Conservation (phyloP, 2,797 vertebrate species). For the Pseudochromis fuscus region DNA sequence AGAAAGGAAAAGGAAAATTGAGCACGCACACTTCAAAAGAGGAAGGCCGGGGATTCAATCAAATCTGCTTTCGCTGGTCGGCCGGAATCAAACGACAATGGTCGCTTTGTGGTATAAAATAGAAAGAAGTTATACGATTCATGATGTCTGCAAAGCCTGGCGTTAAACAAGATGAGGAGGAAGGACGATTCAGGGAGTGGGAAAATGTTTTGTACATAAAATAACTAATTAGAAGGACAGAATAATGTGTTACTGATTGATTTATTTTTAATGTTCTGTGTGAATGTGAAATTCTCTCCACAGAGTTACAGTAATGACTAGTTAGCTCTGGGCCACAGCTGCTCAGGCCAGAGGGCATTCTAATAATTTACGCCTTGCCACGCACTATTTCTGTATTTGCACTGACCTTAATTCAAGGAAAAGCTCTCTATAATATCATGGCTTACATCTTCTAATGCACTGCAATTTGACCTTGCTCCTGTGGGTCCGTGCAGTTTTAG, state of each 20-base stretch:
- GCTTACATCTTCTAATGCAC: conserved; percentile 44
- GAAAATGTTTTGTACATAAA: conserved; percentile 17
- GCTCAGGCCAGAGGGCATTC: conserved; percentile 54
- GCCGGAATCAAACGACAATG: conserved; percentile 34
- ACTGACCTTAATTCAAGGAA: conserved; percentile 53
- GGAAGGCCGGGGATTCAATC: conserved; percentile 54
- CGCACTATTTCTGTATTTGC: conserved; percentile 38
- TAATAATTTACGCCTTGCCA: conserved; percentile 57
- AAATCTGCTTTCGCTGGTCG: conserved; percentile 32
- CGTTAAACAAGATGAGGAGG: neutral
- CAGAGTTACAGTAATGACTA: conserved; percentile 52
- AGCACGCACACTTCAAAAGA: conserved; percentile 62
- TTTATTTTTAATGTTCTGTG: conserved; percentile 54
- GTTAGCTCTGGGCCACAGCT: conserved; percentile 51
- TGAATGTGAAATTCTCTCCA: conserved; percentile 39
- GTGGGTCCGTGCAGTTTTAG: conserved; percentile 13
- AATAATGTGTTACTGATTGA: conserved; percentile 41
- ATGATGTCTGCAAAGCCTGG: conserved; percentile 23
- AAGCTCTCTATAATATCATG: conserved; percentile 27
- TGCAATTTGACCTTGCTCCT: conserved; percentile 55
- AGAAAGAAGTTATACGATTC: neutral
- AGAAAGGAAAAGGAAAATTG: conserved; percentile 53
- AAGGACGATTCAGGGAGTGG: no score
- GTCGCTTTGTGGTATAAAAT: neutral
- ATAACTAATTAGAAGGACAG: conserved; percentile 27